Evolutionary conservation across 2,113 vertebrate genomes (phyloP).

Genomic region (Eudyptes chrysolophus): DNA sequence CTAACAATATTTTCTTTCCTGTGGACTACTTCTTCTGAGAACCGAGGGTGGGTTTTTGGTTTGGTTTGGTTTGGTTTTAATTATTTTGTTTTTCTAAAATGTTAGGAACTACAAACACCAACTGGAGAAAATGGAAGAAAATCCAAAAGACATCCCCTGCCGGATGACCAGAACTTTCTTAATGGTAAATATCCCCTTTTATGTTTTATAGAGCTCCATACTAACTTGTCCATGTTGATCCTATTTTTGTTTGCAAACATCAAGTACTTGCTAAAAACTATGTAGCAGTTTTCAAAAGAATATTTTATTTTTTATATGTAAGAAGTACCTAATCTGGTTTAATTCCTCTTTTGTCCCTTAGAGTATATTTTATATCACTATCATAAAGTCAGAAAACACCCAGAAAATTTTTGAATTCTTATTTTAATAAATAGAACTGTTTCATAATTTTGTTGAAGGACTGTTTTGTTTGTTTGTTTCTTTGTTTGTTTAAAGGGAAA

Average conservation of each 20-base stretch:
- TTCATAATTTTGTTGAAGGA: not conserved
- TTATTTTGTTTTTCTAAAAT: not conserved
- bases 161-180: not conserved
- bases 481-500: not conserved
- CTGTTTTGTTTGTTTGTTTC: not conserved
- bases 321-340: not conserved
- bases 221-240: not conserved
- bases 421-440: not conserved
- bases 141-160: not conserved
- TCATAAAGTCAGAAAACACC: not conserved
- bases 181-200: not conserved
- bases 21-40: not conserved
- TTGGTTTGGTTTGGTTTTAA: not conserved
- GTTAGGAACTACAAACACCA: not conserved
- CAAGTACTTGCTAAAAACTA: not conserved
- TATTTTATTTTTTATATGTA: not conserved
- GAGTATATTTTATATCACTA: not conserved
- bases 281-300: not conserved
- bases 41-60: accelerated
- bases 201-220: not conserved
- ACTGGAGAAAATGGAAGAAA: not conserved
- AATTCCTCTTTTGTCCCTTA: not conserved
- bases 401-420: not conserved
- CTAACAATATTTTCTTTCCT: not conserved
- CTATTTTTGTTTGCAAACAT: not conserved